Base-by-base conservation (phyloP, 2,797 vertebrate species). In the Scleropages formosus region DNA sequence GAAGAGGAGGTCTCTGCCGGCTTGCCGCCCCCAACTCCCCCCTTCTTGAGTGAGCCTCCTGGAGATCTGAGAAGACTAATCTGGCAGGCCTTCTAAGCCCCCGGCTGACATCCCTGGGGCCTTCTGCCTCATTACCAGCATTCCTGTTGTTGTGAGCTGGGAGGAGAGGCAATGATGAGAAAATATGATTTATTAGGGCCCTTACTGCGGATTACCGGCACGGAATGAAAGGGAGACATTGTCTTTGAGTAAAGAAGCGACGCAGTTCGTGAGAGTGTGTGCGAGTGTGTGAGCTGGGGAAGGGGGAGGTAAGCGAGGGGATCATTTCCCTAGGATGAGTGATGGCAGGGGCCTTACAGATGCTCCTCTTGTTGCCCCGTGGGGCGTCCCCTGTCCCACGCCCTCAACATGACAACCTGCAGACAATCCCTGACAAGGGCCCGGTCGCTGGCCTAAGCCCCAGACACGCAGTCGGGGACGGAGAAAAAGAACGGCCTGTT, bases 311-410 rank as follows among this genome's bases (percentile, higher is more conserved):
- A 88, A 85, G 89, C 84, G 91, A 91, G 93, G 87, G 93, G 94
- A 94, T 96, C 90, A 94, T 96, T 95, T 95, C 93, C 93, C 93
- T 88, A 89, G 93, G 94, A 94, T 95, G 94, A 96, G 92, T 93
- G 95, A 97, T 91, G 91, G 91, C 82, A 85, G 88, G 90, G 88
- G 89, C 90, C 90, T 85, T 90, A 93, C 93, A 95, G 92, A 96
- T 92, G 92, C 89, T 91, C 90, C 92, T 94, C 93, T 95, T 94
- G 93, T 94, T 95, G 94, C 93, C 92, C 78, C 87, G 88, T 90
- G 89, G 91, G 88, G 91, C 92, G 91, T 83, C 89, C 90, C 89
- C 91, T 87, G 87, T 89, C 90, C 92, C 88, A 86, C 44, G 75
- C 49, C 59, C 77, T 78, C 90, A 91, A 27, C 94, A 92, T 97